Evolutionary conservation across 23 tunicate genomes (phyloP).

Genomic region (Oikopleura dioica): DNA sequence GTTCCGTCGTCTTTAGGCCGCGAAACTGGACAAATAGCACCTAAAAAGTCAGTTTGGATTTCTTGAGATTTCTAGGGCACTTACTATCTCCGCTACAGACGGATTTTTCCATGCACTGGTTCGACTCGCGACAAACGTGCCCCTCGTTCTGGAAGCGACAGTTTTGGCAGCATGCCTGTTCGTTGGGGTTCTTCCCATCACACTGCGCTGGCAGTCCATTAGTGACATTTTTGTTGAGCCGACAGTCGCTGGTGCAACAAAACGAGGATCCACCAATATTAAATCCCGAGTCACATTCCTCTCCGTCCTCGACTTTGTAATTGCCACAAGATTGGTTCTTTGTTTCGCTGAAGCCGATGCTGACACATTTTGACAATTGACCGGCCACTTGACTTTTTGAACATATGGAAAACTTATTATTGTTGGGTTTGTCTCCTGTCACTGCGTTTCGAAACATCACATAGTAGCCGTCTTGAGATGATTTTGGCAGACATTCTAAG

Average conservation of each 20-base stretch:
- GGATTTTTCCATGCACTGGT: not conserved
- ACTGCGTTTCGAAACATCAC: slow-evolving; percentile 86
- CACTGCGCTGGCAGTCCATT: not conserved
- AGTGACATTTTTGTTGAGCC: not conserved
- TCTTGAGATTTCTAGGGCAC: not conserved
- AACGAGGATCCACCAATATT: not conserved
- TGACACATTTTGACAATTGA: slow-evolving; percentile 21
- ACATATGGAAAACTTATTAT: slow-evolving; percentile 56
- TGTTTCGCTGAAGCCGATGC: slow-evolving; percentile 28
- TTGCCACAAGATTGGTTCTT: slow-evolving; percentile 53
- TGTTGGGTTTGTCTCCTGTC: slow-evolving; percentile 39
- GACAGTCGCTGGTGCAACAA: not conserved
- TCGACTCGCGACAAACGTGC: not conserved
- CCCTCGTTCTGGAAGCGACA: not conserved
- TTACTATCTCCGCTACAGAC: not conserved
- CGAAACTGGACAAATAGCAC: not conserved
- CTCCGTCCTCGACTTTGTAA: slow-evolving; percentile 44
- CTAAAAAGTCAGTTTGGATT: not conserved
- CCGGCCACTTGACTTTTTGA: slow-evolving; percentile 35
- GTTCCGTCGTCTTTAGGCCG: not conserved
- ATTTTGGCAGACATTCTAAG: not conserved
- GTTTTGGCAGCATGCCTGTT: not conserved
- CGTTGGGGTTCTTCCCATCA: not conserved
- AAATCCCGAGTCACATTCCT: slow-evolving; percentile 68
- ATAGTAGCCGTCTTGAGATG: slow-evolving; percentile 51